Percentiles rank a stretch among this genome's conserved stretches.
Evolutionary conservation across 2,113 vertebrate genomes (phyloP).

Genomic region (Melanerpes aurifrons): DNA sequence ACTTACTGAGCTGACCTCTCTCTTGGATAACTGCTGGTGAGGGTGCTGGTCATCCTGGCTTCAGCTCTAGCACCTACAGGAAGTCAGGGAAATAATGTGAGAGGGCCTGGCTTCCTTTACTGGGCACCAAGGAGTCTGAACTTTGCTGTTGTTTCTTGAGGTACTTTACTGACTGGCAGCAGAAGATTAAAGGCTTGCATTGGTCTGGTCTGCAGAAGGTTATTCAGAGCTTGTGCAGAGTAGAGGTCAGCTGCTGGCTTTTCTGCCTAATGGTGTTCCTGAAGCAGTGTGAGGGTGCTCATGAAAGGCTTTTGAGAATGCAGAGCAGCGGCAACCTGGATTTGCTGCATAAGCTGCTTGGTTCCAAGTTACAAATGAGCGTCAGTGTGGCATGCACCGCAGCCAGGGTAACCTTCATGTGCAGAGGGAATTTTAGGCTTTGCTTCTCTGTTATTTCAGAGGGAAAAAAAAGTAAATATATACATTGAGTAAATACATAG

Average conservation of each 20-base stretch:
- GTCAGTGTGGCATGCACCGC: not conserved
- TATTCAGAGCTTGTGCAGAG: not conserved
- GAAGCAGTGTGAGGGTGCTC: not conserved
- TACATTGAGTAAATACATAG: not conserved
- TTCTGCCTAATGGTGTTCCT: not conserved
- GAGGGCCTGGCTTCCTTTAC: not conserved
- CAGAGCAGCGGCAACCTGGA: not conserved
- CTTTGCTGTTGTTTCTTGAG: constrained; percentile 1
- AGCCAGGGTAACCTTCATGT: not conserved
- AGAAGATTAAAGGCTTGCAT: not conserved
- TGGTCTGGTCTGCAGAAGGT: not conserved
- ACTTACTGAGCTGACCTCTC: not conserved
- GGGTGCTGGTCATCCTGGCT: not conserved
- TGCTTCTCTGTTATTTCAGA: not conserved
- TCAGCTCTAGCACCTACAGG: not conserved
- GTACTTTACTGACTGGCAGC: not conserved
- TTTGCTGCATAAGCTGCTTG: not conserved
- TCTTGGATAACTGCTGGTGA: not conserved
- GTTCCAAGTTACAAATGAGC: not conserved
- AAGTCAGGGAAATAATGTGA: not conserved
- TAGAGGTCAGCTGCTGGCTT: not conserved
- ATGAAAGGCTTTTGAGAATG: not conserved
- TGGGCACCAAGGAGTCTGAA: not conserved
- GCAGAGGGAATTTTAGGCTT: not conserved
- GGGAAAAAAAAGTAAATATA: not conserved